Conservation (phyloP, 23 tunicate species). For the Trididemnum miniatum region DNA sequence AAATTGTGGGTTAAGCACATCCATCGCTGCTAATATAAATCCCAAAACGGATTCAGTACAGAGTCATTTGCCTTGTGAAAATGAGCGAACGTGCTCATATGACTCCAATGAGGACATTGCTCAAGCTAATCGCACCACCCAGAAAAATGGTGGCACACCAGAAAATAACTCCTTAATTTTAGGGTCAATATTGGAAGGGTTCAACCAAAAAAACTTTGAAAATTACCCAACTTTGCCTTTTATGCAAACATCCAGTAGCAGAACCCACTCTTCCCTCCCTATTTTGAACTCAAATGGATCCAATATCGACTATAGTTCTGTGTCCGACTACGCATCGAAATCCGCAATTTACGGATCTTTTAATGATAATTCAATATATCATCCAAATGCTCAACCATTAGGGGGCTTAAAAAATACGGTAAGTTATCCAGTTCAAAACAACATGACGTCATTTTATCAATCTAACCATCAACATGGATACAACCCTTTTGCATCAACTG, state of each 20-base stretch:
- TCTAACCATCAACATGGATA: conserved; percentile 34
- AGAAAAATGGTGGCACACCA: neutral
- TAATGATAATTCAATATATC: conserved; percentile 35
- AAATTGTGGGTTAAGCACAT: neutral
- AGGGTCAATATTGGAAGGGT: conserved; percentile 17
- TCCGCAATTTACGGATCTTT: conserved; percentile 25
- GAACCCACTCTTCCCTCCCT: conserved; percentile 16
- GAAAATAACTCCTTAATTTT: conserved; percentile 5
- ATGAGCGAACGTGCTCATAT: conserved; percentile 31
- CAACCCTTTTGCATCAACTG: conserved; percentile 35
- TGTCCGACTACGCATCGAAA: conserved; percentile 25
- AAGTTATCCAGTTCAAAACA: conserved; percentile 7
- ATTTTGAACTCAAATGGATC: conserved; percentile 12
- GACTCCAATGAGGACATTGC: conserved; percentile 37
- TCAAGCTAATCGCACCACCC: neutral
- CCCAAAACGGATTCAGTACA: neutral
- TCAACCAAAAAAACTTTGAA: conserved; percentile 7
- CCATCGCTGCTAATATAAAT: neutral
- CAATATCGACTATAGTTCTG: neutral
- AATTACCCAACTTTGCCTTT: conserved; percentile 27
- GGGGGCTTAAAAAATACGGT: conserved; percentile 14
- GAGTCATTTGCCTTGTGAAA: conserved; percentile 21
- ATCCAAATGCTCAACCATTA: conserved; percentile 21
- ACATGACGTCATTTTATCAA: conserved; percentile 11
- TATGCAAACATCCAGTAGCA: neutral